Conservation (phyloP, 2,113 vertebrate species). For the Phaethornis superciliosus region DNA sequence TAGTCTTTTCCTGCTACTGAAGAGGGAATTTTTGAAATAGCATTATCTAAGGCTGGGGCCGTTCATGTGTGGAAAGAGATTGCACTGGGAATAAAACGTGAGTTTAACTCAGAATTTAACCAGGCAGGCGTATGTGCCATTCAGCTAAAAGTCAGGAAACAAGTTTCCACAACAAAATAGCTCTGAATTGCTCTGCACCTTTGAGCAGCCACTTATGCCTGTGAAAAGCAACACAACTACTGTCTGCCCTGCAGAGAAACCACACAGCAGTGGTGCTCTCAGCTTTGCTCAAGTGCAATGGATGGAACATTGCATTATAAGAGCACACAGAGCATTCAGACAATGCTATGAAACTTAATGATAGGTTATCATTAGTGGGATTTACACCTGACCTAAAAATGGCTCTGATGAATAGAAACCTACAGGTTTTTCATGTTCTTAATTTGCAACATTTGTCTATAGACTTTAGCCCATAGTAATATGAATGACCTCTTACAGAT, state of each 20-base stretch:
- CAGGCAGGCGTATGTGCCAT: not conserved
- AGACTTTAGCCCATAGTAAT: not conserved
- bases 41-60: not conserved
- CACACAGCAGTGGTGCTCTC: not conserved
- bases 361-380: not conserved
- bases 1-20: not conserved
- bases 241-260: not conserved
- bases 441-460: not conserved
- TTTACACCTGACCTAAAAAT: not conserved
- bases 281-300: not conserved
- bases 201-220: not conserved
- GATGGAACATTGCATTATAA: not conserved
- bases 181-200: not conserved
- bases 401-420: not conserved
- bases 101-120: conserved; percentile 21
- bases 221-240: not conserved
- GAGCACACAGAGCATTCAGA: not conserved
- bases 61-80: conserved; percentile 6
- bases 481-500: not conserved
- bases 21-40: not conserved
- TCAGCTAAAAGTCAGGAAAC: conserved; percentile 1
- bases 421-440: not conserved
- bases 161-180: not conserved
- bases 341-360: not conserved
- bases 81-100: conserved; percentile 5